Base-by-base conservation (phyloP, 2,113 vertebrate genomes). In the Aspiorhynchus laticeps region DNA sequence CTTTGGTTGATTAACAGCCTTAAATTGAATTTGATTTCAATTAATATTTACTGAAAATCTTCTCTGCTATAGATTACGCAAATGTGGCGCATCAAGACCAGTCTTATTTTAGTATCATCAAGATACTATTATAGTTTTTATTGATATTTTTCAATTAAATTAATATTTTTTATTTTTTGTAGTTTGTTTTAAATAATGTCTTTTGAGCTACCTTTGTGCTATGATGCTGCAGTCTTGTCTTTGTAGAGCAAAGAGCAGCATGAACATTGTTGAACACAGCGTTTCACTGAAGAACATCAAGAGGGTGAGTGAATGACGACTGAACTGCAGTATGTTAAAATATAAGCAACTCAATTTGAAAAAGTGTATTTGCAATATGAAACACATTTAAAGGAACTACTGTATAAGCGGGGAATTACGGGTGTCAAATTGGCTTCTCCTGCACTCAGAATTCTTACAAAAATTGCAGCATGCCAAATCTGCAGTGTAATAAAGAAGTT, bases 381-480 rank as follows among this genome's bases (percentile, higher is more conserved):
- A 53, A 78, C 76, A n/a, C n/a, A 51, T 53, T 33, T 43, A 76
- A 78, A 78, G 31, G 46, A 51, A 53, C 17, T 53, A 19, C 51
- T 19, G 51, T 53, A 78, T 31, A 51, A 53, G 48, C 48, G 5
- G 43, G 4, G 17, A 2, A 24, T 78, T 24, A 53, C 7, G 6
- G 9, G 28, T 78, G 48, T 78, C 76, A 78, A 51, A 78, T 78
- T 33, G 48, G 46, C 76, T 53, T 80, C 53, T 36, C 31, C 53
- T 61, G 28, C 78, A 28, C 33, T n/a, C 78, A 41, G 24, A 61
- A 61, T 61, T 59, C 53, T 0, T 21, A 59, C 6, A 61, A 61
- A 59, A 80, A 36, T n/a, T 80, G 53, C 51, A 26, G 78, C 53
- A 36, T 80, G 53, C 51, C 78, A 80, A 41, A 61, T 80, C 53